phyloP scores from a whole-genome alignment of 2,797 vertebrate genomes.

The Paratrypauchen microcephalus region DNA sequence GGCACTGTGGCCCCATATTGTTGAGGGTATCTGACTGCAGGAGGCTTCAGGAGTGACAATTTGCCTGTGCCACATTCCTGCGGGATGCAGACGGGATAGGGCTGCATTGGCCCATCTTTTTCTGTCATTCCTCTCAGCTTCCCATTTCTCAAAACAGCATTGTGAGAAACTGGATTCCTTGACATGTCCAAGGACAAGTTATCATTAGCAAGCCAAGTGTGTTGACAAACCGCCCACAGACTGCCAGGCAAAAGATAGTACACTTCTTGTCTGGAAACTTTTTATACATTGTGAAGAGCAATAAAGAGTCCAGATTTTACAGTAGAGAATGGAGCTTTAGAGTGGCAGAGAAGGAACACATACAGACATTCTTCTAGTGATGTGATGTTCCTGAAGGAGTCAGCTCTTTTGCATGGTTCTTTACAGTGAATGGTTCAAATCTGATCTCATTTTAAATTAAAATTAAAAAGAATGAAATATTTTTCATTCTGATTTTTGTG shows the following conservation, averaged over 20 bases:
- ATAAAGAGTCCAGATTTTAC: slow-evolving; percentile 30
- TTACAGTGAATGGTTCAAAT: no score
- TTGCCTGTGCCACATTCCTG: slow-evolving; percentile 67
- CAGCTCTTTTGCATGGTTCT: no score
- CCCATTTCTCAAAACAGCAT: slow-evolving; percentile 45
- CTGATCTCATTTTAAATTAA: no score
- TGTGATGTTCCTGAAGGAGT: no score
- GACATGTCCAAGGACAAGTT: slow-evolving; percentile 57
- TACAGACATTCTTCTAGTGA: no score
- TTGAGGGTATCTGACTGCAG: slow-evolving; percentile 47
- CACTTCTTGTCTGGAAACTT: slow-evolving; percentile 1
- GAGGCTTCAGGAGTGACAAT: slow-evolving; percentile 54
- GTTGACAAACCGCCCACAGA: slow-evolving; percentile 41
- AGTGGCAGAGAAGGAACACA: slow-evolving; percentile 9
- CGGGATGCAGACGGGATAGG: slow-evolving; percentile 55
- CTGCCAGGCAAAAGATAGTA: slow-evolving; percentile 36
- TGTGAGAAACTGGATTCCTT: slow-evolving; percentile 47
- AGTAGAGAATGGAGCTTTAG: not conserved
- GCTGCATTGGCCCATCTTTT: slow-evolving; percentile 60
- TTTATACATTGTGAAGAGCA: slow-evolving; percentile 9
- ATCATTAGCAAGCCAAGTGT: slow-evolving; percentile 54
- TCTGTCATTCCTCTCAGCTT: slow-evolving; percentile 45
- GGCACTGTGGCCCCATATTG: slow-evolving; percentile 32
- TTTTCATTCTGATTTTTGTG: no score
- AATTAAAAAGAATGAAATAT: no score